Evolutionary conservation across 2,888 invertebrate genomes (phyloP).

Genomic region (Lepetodrilus schrolli): DNA sequence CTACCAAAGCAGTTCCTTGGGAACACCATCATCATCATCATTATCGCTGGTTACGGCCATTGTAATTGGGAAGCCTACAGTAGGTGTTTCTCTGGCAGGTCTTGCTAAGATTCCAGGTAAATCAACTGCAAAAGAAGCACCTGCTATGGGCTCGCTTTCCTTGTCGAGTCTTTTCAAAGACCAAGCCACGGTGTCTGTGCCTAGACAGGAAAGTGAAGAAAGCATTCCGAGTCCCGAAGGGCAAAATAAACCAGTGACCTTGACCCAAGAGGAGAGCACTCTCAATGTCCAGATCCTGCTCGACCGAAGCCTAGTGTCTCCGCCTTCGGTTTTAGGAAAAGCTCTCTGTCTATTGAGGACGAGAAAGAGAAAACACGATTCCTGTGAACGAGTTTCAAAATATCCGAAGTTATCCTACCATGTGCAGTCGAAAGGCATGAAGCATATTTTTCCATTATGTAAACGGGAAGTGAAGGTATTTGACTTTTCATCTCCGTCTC

Average conservation of each 20-base stretch:
- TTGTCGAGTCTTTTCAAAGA: conserved; percentile 21
- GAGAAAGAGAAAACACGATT: not conserved
- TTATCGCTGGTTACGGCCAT: not conserved
- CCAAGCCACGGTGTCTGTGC: not conserved
- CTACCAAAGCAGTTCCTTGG: conserved; percentile 32
- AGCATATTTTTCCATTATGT: not conserved
- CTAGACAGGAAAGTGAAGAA: not conserved
- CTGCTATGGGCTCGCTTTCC: not conserved
- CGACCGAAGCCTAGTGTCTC: not conserved
- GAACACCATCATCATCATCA: not conserved
- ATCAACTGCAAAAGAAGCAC: not conserved
- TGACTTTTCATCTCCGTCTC: conserved; percentile 80
- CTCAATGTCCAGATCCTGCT: not conserved
- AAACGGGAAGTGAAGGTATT: conserved; percentile 73
- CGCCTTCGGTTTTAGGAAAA: conserved; percentile 46
- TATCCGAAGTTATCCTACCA: conserved; percentile 46
- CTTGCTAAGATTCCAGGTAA: conserved; percentile 27
- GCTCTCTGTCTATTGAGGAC: conserved; percentile 40
- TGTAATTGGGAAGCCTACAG: not conserved
- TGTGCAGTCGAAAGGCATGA: conserved; percentile 43
- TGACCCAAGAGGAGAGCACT: not conserved
- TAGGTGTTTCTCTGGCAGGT: conserved; percentile 21
- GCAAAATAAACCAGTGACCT: not conserved
- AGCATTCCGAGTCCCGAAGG: not conserved
- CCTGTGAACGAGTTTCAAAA: not conserved